Evolutionary conservation across 1,140 invertebrate genomes (phyloP).

Genomic region (Diachasmimorpha longicaudata): DNA sequence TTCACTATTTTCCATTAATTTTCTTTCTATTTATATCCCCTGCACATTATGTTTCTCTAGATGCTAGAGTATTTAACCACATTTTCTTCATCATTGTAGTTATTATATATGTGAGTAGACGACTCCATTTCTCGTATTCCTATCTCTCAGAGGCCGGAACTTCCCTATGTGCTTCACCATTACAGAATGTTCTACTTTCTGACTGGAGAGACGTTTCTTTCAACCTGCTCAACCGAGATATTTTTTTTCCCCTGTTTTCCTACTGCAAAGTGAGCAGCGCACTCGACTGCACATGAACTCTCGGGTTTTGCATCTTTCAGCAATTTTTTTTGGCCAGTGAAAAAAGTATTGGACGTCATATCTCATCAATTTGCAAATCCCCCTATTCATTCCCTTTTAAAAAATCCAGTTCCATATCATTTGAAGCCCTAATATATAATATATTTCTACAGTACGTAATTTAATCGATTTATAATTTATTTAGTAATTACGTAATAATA

Average conservation of each 20-base stretch:
- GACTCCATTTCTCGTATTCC: not conserved
- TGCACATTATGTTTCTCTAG: not conserved
- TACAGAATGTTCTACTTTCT: slow-evolving; percentile 19
- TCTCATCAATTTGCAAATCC: no score
- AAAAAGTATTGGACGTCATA: no score
- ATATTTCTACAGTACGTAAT: no score
- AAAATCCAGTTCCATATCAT: no score
- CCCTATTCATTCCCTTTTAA: no score
- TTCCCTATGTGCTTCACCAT: not conserved
- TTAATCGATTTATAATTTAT: no score
- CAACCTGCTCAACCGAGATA: slow-evolving; percentile 11
- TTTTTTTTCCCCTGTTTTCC: slow-evolving; percentile 14
- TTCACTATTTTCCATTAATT: not conserved
- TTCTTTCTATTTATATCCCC: not conserved
- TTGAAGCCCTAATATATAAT: no score
- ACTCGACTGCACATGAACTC: not conserved
- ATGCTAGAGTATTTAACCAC: not conserved
- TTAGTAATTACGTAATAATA: no score
- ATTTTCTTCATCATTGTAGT: slow-evolving; percentile 4
- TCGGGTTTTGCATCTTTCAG: not conserved
- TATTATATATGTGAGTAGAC: slow-evolving; percentile 5
- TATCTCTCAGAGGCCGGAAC: slow-evolving; percentile 8
- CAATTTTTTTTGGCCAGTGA: not conserved
- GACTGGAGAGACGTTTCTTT: slow-evolving; percentile 9
- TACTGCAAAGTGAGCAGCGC: not conserved